Conservation (phyloP, 35 echinoderm and acorn worm species). For the Strongylocentrotus purpuratus region DNA sequence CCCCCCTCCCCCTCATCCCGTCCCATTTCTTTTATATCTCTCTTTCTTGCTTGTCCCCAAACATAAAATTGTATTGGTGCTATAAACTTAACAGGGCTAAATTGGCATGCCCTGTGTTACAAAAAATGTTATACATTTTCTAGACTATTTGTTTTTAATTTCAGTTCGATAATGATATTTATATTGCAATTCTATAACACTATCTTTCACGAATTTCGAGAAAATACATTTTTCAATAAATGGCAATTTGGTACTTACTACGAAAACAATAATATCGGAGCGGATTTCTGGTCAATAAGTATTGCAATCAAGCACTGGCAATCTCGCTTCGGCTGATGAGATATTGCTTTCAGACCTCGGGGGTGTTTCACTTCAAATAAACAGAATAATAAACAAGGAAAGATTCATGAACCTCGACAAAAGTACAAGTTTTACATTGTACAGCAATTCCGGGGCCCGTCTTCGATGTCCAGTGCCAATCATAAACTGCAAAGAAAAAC, state of each 20-base stretch:
- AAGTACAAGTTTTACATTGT: not conserved
- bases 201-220: not conserved
- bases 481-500: not conserved
- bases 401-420: not conserved
- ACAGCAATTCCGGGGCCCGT: not conserved
- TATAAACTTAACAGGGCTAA: not conserved
- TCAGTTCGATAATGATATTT: not conserved
- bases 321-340: not conserved
- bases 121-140: too few relatives aligned
- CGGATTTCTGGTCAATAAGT: not conserved
- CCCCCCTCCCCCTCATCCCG: not conserved
- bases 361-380: not conserved
- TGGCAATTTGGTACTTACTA: not conserved
- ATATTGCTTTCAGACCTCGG: not conserved
- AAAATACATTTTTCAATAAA: not conserved
- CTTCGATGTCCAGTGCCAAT: not conserved
- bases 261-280: not conserved
- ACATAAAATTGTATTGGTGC: too few relatives aligned
- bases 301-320: not conserved
- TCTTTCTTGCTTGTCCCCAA: not conserved
- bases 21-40: not conserved
- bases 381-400: conserved; percentile 2
- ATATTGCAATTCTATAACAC: not conserved
- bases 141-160: not conserved
- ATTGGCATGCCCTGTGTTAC: not conserved